Base-by-base conservation (phyloP, 2,113 vertebrate species). In the Takifugu flavidus region DNA sequence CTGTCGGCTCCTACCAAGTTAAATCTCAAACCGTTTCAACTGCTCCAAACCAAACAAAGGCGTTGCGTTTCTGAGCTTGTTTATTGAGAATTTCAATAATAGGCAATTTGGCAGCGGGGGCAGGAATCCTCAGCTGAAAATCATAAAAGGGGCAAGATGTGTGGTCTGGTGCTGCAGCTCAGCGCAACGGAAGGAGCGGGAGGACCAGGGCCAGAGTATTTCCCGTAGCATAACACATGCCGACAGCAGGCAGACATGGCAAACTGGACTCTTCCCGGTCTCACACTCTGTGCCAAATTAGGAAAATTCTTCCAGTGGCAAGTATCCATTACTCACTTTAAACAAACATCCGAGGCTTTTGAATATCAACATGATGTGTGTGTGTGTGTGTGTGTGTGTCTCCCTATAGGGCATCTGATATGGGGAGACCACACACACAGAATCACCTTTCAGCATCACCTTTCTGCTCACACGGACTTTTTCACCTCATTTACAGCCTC, bases 221-320 rank as follows among this genome's bases (percentile, higher is more conserved):
- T 86, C 82, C 79, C 77, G 79, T 75, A 82, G 79, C 74, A 86
- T 73, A 84, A 83, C 77, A 81, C 80, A 80, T 65, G 77, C 70
- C 77, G 77, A 83, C 85, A 81, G 80, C 75, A 79, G 79, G 75
- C 79, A 82, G 78, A 80, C 78, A 82, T 79, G 85, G 82, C 80
- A 80, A 75, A 83, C 82, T 84, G 78, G 73, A 80, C 82, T 82
- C 72, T 52, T 79, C 81, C 79, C 82, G 78, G 82, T 86, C 85
- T 86, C 85, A 86, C 73, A 77, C 84, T 88, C 72, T 51, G 75
- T 91, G 87, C 91, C 90, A 91, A 88, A 88, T 86, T 67, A 67
- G 87, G 78, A 79, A 86, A 88, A 89, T 92, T 93, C 91, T 92
- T 94, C 77, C 84, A 89, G 62, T 89, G 88, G 83, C 85, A 81